Percentiles rank a stretch among this genome's conserved stretches.
Conservation (phyloP, 2,888 invertebrate genomes). For the Lapara coniferarum region DNA sequence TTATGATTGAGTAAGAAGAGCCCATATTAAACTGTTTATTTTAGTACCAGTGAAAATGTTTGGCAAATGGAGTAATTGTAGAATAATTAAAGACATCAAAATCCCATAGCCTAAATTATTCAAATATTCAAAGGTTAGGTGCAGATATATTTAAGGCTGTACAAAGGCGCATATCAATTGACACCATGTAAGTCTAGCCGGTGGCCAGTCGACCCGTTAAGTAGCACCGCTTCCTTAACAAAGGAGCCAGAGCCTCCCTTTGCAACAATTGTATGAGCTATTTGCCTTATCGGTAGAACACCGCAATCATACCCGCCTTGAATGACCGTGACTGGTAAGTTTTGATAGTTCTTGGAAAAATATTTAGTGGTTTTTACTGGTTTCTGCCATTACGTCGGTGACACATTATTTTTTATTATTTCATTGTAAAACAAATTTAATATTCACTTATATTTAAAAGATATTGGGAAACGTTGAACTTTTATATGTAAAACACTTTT, state of each 20-base stretch:
- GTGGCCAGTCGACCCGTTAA: slow-evolving; percentile 76
- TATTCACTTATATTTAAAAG: too few species aligned
- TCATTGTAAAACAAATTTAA: too few species aligned
- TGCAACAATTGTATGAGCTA: slow-evolving; percentile 83
- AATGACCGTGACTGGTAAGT: slow-evolving; percentile 45
- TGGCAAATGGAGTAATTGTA: too few species aligned
- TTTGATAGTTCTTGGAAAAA: slow-evolving; percentile 51
- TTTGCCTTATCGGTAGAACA: slow-evolving; percentile 80
- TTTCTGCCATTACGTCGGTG: too few species aligned
- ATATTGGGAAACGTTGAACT: too few species aligned
- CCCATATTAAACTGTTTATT: too few species aligned
- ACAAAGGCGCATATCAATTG: slow-evolving; percentile 60
- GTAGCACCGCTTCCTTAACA: slow-evolving; percentile 73
- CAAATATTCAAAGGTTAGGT: slow-evolving; percentile 38
- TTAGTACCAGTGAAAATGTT: too few species aligned
- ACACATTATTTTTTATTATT: too few species aligned
- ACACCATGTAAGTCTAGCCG: slow-evolving; percentile 78
- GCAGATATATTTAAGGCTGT: neutral
- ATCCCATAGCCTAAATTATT: too few species aligned
- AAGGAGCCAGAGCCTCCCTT: slow-evolving; percentile 71
- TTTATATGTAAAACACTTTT: too few species aligned
- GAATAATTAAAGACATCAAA: too few species aligned
- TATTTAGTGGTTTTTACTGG: neutral
- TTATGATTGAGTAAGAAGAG: too few species aligned
- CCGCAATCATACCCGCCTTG: slow-evolving; percentile 75